phyloP scores from a whole-genome alignment of 2,888 invertebrate species.

The Euclidia mi region DNA sequence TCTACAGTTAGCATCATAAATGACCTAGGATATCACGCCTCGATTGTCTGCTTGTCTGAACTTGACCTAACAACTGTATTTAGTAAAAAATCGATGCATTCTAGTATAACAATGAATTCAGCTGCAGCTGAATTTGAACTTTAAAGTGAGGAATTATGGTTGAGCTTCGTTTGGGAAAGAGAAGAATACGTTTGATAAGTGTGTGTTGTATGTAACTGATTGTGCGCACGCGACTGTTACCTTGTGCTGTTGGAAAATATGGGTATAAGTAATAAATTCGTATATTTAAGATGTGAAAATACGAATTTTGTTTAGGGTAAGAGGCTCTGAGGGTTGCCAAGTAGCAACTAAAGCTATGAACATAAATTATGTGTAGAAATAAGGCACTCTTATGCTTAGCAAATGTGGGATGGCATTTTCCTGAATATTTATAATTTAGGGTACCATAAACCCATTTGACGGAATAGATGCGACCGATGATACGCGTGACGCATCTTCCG shows the following conservation, averaged over 20 bases:
- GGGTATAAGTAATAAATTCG: constrained; percentile 45
- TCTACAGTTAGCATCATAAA: constrained; percentile 44
- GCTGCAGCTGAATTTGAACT: constrained; percentile 4
- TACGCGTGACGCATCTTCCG: too few species aligned
- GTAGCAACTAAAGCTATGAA: too few species aligned
- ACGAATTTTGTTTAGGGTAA: too few species aligned
- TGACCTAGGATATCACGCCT: constrained; percentile 58
- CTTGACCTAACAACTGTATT: constrained; percentile 69
- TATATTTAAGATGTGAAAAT: constrained; percentile 4
- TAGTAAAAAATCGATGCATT: constrained; percentile 50
- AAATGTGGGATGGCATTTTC: too few species aligned
- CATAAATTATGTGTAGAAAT: too few species aligned
- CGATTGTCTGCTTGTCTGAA: constrained; percentile 65
- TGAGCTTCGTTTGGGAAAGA: constrained; percentile 24
- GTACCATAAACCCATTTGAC: too few species aligned
- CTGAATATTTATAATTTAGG: too few species aligned
- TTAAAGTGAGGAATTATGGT: constrained; percentile 9
- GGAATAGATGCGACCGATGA: too few species aligned
- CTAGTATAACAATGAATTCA: constrained; percentile 40
- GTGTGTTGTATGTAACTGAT: constrained; percentile 38
- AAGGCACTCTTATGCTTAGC: too few species aligned
- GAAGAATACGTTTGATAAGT: constrained; percentile 34
- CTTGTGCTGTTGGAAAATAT: constrained; percentile 23
- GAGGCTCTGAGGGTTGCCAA: too few species aligned
- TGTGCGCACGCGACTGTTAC: constrained; percentile 68